phyloP scores from a whole-genome alignment of 2,797 vertebrate genomes.

The Micromesistius poutassou region DNA sequence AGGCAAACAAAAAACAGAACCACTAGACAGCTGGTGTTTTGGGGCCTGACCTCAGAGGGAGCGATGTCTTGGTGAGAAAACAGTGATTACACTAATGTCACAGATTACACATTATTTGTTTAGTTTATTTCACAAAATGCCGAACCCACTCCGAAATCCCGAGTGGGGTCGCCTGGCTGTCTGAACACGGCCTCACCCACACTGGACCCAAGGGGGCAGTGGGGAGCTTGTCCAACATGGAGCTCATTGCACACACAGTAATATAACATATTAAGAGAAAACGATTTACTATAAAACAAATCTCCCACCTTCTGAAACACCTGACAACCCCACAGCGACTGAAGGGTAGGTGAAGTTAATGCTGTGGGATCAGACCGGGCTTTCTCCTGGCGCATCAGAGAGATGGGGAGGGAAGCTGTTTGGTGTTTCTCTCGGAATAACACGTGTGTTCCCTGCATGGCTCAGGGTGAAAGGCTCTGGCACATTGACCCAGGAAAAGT shows the following conservation, averaged over 20 bases:
- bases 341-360: background rate
- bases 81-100: no score
- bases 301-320: background rate
- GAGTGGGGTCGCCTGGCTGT: conserved; percentile 48
- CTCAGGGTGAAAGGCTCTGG: conserved; percentile 36
- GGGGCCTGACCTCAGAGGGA: background rate
- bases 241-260: background rate
- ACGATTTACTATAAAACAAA: background rate
- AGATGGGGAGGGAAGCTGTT: background rate
- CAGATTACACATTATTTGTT: no score
- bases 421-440: conserved; percentile 33
- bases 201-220: conserved; percentile 59
- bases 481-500: background rate
- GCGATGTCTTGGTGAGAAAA: background rate
- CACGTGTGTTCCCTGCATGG: conserved; percentile 27
- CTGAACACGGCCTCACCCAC: conserved; percentile 47
- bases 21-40: background rate
- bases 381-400: background rate
- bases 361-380: background rate
- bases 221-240: conserved; percentile 5
- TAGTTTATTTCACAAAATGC: background rate
- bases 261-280: background rate
- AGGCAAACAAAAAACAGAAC: background rate
- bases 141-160: conserved; percentile 65
- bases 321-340: background rate